phyloP scores from a whole-genome alignment of 2,888 invertebrate genomes.

The Plagodis pulveraria region DNA sequence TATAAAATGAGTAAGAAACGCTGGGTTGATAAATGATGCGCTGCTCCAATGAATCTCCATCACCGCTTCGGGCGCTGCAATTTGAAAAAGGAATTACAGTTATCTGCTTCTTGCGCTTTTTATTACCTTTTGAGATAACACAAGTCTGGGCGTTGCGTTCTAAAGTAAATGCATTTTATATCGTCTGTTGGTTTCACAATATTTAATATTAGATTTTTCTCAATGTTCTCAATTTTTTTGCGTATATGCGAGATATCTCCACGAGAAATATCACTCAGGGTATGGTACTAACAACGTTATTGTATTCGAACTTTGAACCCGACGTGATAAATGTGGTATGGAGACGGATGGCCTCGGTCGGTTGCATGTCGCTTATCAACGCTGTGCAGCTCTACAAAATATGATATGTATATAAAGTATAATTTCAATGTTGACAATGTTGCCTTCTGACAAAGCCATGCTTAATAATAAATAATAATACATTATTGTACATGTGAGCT shows the following conservation, averaged over 20 bases:
- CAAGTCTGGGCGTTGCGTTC: conserved; percentile 40
- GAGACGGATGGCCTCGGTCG: conserved; percentile 53
- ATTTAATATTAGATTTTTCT: conserved; percentile 15
- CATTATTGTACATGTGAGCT: no score
- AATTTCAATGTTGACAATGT: conserved; percentile 17
- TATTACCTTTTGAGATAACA: conserved; percentile 47
- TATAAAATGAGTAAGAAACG: conserved; percentile 70
- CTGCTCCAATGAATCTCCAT: conserved; percentile 78
- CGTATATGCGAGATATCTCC: conserved; percentile 23
- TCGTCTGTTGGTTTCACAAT: conserved; percentile 21
- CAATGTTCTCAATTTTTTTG: conserved; percentile 21
- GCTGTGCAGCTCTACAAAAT: conserved; percentile 44
- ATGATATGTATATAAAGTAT: conserved; percentile 37
- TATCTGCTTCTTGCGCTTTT: conserved; percentile 54
- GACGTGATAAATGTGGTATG: conserved; percentile 63
- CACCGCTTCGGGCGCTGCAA: conserved; percentile 66
- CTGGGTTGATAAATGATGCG: conserved; percentile 76
- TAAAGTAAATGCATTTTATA: conserved; percentile 38
- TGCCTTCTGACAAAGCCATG: conserved; percentile 1
- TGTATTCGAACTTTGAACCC: conserved; percentile 74
- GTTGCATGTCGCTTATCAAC: conserved; percentile 69
- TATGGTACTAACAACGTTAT: conserved; percentile 46
- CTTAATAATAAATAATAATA: no score
- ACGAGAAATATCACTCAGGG: conserved; percentile 37
- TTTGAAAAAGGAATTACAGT: conserved; percentile 70